phyloP scores from a whole-genome alignment of 2,113 vertebrate species.

The Brevimyrus niger region DNA sequence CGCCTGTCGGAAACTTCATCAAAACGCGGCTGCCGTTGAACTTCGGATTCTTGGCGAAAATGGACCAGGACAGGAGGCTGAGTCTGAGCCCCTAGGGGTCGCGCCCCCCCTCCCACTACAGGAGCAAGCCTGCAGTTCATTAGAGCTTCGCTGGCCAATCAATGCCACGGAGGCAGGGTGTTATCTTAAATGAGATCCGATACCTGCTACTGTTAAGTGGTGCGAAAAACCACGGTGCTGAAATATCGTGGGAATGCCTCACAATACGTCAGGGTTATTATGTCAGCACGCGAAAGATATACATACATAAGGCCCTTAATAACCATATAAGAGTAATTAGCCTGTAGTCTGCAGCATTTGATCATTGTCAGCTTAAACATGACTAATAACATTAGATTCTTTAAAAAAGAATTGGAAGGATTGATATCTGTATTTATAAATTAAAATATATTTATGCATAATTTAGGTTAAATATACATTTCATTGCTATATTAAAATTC shows the following conservation, averaged over 20 bases:
- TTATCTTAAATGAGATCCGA: constrained; percentile 57
- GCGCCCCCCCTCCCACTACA: not conserved
- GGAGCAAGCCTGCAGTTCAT: constrained; percentile 47
- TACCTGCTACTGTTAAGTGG: constrained; percentile 37
- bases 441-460: not conserved
- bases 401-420: not conserved
- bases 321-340: not conserved
- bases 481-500: not conserved
- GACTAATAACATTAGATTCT: not conserved
- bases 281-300: not conserved
- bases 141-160: constrained; percentile 54
- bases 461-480: not conserved
- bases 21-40: not conserved
- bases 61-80: constrained; percentile 23
- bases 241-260: not conserved
- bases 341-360: not conserved
- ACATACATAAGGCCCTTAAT: not conserved
- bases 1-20: not conserved
- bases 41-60: not conserved
- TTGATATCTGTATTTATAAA: not conserved
- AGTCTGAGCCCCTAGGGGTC: constrained; percentile 31
- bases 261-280: not conserved
- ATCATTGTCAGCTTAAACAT: not conserved
- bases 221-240: not conserved
- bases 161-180: constrained; percentile 47